These are phyloP conservation scores for Eubasilissa splendida DNA, from an alignment of 2,888 invertebrate species.

Conservation along the genomic window DNA sequence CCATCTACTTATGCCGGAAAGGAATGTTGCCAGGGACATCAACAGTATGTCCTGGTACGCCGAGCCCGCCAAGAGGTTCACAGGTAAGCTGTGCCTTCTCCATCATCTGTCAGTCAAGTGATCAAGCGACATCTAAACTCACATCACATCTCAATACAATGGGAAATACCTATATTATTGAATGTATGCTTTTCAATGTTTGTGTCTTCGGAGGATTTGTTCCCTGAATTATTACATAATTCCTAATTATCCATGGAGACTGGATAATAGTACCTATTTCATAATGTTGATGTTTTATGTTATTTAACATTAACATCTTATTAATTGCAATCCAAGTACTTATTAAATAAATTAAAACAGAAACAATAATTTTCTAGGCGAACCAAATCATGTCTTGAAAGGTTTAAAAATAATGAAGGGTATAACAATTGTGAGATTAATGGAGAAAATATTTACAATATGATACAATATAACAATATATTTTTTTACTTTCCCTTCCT, in stretches of 20 bases:
- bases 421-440: no score
- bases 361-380: neutral
- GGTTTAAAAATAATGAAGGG: no score
- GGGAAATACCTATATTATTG: neutral
- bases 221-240: neutral
- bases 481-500: no score
- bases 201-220: neutral
- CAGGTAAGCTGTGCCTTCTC: conserved; percentile 69
- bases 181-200: conserved; percentile 8
- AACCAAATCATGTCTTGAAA: no score
- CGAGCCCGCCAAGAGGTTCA: conserved; percentile 79
- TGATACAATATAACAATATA: no score
- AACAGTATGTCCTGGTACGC: conserved; percentile 78
- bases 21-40: conserved; percentile 76
- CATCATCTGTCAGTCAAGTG: neutral
- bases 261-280: neutral
- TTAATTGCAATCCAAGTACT: neutral
- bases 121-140: neutral
- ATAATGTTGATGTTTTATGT: conserved; percentile 15
- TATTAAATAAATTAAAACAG: conserved; percentile 1
- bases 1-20: conserved; percentile 77
- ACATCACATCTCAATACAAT: neutral
- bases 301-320: neutral
- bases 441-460: no score
- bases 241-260: conserved; percentile 10